A percentile compares a stretch with the other conserved stretches of the same genome.
Conservation (phyloP, 1,140 invertebrate genomes). For the Caenorhabditis remanei region DNA sequence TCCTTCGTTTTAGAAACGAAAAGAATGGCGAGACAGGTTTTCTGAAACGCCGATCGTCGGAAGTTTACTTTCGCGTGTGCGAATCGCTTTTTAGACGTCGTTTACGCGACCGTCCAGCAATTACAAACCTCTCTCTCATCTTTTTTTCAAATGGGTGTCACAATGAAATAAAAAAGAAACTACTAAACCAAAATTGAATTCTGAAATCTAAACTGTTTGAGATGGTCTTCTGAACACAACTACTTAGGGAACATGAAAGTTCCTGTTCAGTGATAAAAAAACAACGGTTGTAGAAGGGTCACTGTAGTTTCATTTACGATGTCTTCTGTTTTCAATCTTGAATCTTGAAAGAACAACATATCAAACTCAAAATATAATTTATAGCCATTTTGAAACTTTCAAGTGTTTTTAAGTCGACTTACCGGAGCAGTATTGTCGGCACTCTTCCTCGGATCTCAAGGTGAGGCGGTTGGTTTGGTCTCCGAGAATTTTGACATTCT, state of each 20-base stretch:
- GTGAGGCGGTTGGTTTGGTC: not conserved
- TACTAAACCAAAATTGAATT: too few species aligned
- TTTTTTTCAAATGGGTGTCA: constrained; percentile 29
- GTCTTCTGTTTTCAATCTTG: too few species aligned
- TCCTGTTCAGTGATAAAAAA: not conserved
- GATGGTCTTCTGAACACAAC: not conserved
- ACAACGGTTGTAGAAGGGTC: too few species aligned
- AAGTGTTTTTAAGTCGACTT: not conserved
- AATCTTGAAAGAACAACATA: too few species aligned
- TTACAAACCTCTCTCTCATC: constrained; percentile 14
- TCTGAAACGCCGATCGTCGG: constrained; percentile 48
- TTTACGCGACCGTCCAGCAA: constrained; percentile 31
- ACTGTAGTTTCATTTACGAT: not conserved
- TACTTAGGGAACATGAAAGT: not conserved
- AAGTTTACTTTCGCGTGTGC: constrained; percentile 53
- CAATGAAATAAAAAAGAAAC: constrained; percentile 27
- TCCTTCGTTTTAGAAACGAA: not conserved
- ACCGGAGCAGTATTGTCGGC: constrained; percentile 58
- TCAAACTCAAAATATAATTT: too few species aligned
- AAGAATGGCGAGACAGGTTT: constrained; percentile 52
- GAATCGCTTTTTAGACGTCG: not conserved
- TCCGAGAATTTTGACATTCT: constrained; percentile 56
- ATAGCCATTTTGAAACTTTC: too few species aligned
- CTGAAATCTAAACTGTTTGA: not conserved
- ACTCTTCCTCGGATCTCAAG: constrained; percentile 54